Evolutionary conservation across 2,888 invertebrate genomes (phyloP).

Genomic region (Portevinia maculata): DNA sequence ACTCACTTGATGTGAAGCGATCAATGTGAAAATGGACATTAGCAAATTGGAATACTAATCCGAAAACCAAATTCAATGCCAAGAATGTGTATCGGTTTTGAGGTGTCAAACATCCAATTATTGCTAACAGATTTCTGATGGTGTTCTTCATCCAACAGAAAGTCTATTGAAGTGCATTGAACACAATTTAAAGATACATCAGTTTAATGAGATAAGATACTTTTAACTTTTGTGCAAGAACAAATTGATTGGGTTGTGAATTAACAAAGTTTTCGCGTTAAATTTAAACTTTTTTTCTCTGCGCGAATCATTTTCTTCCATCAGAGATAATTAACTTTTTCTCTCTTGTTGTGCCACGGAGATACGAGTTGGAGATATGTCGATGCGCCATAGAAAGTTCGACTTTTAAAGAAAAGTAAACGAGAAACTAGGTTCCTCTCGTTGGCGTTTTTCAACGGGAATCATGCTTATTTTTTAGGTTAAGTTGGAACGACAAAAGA

Average conservation of each 20-base stretch:
- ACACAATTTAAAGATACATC: conserved; percentile 6
- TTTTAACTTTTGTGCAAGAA: conserved; percentile 24
- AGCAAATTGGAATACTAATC: too few relatives aligned
- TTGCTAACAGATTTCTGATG: background rate
- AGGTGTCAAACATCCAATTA: background rate
- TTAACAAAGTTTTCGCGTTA: conserved; percentile 58
- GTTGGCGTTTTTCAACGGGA: background rate
- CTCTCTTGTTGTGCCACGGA: background rate
- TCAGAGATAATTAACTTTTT: conserved; percentile 70
- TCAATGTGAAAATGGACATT: background rate
- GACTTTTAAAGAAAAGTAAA: background rate
- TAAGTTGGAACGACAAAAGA: too few relatives aligned
- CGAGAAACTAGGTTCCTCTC: conserved; percentile 22
- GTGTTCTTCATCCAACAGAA: background rate
- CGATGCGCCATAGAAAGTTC: conserved; percentile 27
- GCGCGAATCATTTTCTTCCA: conserved; percentile 63
- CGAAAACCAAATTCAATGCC: too few relatives aligned
- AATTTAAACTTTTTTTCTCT: conserved; percentile 19
- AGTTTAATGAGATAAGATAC: conserved; percentile 27
- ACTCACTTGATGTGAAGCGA: background rate
- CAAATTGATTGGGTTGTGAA: conserved; percentile 44
- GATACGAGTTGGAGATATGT: conserved; percentile 5
- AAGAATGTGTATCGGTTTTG: background rate
- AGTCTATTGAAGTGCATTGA: conserved; percentile 9
- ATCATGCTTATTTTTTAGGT: background rate